Evolutionary conservation across 1,140 invertebrate genomes (phyloP).

Genomic region (Micrasema minimum): DNA sequence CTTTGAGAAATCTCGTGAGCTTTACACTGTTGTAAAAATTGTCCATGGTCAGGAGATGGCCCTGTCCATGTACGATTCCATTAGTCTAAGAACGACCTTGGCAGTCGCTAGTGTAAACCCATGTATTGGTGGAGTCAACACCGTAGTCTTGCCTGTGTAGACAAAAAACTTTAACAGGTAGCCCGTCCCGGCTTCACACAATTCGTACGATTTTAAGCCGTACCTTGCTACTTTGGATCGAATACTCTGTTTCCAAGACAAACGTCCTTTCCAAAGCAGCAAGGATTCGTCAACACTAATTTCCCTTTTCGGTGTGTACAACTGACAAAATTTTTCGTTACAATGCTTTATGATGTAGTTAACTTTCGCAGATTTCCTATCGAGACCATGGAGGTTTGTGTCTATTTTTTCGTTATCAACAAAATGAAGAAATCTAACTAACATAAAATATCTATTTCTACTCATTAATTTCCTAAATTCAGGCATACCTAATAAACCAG

Average conservation of each 20-base stretch:
- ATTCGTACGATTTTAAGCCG: background rate
- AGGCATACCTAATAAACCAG: too few species aligned
- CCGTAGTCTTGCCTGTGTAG: background rate
- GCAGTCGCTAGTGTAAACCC: background rate
- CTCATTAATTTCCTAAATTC: too few species aligned
- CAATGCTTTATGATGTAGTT: background rate
- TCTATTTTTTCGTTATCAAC: background rate
- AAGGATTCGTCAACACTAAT: background rate
- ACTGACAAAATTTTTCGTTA: background rate
- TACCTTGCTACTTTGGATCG: background rate
- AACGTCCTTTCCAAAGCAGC: background rate
- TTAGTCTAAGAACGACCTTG: background rate
- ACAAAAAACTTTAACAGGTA: background rate
- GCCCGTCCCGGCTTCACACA: background rate
- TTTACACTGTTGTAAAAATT: slow-evolving; percentile 2
- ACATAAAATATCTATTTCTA: background rate
- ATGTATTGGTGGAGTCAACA: background rate
- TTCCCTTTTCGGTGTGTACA: background rate
- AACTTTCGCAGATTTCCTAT: background rate
- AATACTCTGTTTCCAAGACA: background rate
- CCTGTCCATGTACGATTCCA: background rate
- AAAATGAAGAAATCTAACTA: background rate
- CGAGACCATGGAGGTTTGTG: background rate
- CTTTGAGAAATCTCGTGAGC: background rate
- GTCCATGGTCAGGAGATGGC: background rate